Evolutionary conservation across 2,113 vertebrate species (phyloP).

Genomic region (Lathamus discolor): DNA sequence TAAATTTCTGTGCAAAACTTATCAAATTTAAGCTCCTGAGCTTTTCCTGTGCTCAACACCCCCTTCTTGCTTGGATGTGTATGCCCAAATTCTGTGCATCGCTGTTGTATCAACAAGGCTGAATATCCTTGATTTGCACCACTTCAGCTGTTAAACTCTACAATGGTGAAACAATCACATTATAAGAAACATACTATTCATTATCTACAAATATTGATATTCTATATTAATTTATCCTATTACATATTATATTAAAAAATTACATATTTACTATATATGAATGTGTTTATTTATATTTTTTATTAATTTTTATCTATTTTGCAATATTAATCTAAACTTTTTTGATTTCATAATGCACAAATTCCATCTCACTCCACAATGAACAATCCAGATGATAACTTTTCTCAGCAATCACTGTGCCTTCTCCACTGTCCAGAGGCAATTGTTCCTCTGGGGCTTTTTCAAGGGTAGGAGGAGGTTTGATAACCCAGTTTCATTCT

Average conservation of each 20-base stretch:
- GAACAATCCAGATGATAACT: background rate
- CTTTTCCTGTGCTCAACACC: background rate
- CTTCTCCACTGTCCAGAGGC: background rate
- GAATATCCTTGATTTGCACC: background rate
- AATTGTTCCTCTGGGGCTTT: background rate
- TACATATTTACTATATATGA: accelerated
- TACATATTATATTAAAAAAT: background rate
- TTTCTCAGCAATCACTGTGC: background rate
- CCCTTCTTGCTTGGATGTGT: background rate
- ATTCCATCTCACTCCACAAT: background rate
- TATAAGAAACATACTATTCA: background rate
- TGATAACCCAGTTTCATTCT: background rate
- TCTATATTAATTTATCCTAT: background rate
- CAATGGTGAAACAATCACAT: background rate
- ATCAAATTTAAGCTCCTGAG: background rate
- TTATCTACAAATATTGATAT: background rate
- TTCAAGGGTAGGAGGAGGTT: background rate
- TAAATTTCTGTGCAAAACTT: background rate
- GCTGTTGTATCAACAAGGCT: accelerated
- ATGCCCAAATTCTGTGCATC: background rate
- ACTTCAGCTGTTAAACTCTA: background rate
- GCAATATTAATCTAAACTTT: background rate
- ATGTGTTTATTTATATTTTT: too few species aligned
- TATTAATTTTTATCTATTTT: background rate
- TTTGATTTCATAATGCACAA: background rate